Conservation (phyloP, 2,888 invertebrate genomes). For the Dolomedes plantarius region DNA sequence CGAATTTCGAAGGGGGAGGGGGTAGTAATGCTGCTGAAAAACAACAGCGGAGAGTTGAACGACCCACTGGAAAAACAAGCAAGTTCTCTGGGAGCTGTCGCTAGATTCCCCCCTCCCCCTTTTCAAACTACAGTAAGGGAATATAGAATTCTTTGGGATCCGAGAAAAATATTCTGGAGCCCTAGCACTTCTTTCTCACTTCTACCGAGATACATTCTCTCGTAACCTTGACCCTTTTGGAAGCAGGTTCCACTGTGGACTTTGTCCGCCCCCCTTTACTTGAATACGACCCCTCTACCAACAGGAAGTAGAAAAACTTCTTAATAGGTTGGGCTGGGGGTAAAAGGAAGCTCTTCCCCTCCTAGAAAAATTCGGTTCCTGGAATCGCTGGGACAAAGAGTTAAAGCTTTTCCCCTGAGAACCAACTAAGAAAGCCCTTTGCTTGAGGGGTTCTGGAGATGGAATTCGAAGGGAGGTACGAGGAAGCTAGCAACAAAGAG, state of each 20-base stretch:
- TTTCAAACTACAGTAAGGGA: neutral
- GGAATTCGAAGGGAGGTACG: neutral
- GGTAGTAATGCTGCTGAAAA: constrained; percentile 22
- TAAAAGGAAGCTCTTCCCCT: neutral
- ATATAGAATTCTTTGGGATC: neutral
- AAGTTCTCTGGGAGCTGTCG: neutral
- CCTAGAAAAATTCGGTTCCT: constrained; percentile 20
- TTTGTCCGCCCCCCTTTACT: constrained; percentile 7
- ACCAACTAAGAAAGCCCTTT: constrained; percentile 2
- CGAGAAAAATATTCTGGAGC: neutral
- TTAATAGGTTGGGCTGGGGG: constrained; percentile 12
- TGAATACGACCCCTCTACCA: constrained; percentile 8
- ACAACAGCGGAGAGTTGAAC: constrained; percentile 56
- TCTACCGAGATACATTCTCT: neutral
- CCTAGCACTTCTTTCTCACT: neutral
- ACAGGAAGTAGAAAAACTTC: constrained; percentile 53
- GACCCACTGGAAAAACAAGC: constrained; percentile 61
- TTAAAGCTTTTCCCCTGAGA: constrained; percentile 37
- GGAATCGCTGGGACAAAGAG: constrained; percentile 62
- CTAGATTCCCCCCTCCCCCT: neutral
- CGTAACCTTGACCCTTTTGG: constrained; percentile 58
- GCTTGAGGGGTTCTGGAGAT: neutral
- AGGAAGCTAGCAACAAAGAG: neutral
- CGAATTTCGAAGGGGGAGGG: constrained; percentile 16
- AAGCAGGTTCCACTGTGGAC: constrained; percentile 60